Evolutionary conservation across 2,113 vertebrate species (phyloP), one percentile per base, ranked within the genome.

Genomic region (Egretta garzetta): DNA sequence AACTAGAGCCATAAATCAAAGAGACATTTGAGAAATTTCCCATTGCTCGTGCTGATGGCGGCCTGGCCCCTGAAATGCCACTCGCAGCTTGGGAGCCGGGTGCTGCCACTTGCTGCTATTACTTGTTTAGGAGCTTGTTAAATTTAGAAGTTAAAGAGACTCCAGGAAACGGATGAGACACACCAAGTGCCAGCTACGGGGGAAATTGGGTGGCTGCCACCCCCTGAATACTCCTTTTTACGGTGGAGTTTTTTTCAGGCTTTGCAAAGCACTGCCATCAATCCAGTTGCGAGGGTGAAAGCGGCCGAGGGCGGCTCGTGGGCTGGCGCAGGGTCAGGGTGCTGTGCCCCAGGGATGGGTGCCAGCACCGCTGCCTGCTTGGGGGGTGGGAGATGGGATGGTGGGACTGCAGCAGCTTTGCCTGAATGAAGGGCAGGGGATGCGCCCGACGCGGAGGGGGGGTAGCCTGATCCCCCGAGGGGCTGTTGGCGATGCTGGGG

Each of bases 1-100:
- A 98, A 98, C 97, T 96, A 96, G 97, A 93, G 97, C 96, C 97
- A 98, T 98, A 98, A 98, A 98, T 98, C 98, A 98, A 98, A 98
- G 91, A 82, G 98, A 98, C 95, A 2, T 37, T 7, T 97, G 96
- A 97, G 97, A 98, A 96, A 98, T 98, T 98, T 97, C 98, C 96
- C 88, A 58, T 92, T n/a, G 75, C 94, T 66, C 4, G 85, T 88
- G 35, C 80, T 23, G 63, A 53, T 86, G 83, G 59, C 1, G 5
- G 80, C 94, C 77, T 90, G 95, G 97, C 39, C 91, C 96, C 70
- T 27, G 67, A 95, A 96, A 96, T 94, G 94, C 77, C 94, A 37
- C 93, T 91, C 0, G 45, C 77, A 17, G 91, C 89, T 50, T 45
- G 91, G 84, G 88, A 91, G 84, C 86, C 3, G 7, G 70, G 94